Percentiles rank a stretch among this genome's conserved stretches.
These are phyloP conservation scores for Globia sparganii DNA, from an alignment of 2,888 invertebrate species.

Conservation along the genomic window DNA sequence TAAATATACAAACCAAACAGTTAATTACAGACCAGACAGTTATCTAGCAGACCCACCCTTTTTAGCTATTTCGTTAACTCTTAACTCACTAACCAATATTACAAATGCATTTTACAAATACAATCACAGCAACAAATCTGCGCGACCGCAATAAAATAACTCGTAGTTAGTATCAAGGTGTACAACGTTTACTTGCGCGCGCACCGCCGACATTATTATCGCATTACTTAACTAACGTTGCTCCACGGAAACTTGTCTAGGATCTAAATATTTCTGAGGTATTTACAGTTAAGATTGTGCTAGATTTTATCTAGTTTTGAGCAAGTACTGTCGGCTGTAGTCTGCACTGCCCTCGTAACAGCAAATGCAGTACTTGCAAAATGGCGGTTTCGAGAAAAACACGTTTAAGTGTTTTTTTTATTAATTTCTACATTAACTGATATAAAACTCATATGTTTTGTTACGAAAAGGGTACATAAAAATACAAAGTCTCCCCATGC, in stretches of 20 bases:
- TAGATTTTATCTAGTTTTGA: conserved; percentile 57
- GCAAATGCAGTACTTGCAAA: too few species aligned
- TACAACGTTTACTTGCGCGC: conserved; percentile 77
- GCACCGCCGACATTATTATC: conserved; percentile 72
- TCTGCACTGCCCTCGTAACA: too few species aligned
- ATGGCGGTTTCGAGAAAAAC: too few species aligned
- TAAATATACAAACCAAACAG: conserved; percentile 4
- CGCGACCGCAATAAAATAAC: conserved; percentile 63
- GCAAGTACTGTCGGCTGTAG: conserved; percentile 24
- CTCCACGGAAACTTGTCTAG: conserved; percentile 64
- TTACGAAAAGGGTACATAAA: too few species aligned
- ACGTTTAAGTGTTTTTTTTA: too few species aligned
- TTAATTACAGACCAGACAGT: not conserved
- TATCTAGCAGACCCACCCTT: conserved; percentile 10
- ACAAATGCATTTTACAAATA: conserved; percentile 49
- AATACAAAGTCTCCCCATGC: too few species aligned
- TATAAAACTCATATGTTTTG: too few species aligned
- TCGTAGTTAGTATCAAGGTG: conserved; percentile 66
- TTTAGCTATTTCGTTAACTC: conserved; percentile 25
- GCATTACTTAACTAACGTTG: conserved; percentile 72
- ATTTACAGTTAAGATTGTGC: conserved; percentile 64
- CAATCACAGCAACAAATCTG: conserved; percentile 53
- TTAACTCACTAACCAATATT: conserved; percentile 26
- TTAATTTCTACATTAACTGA: too few species aligned
- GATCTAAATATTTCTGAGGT: conserved; percentile 64